Percentiles rank a stretch among this genome's conserved stretches.
Conservation (phyloP, 2,797 vertebrate species). For the Acestrorhynchus altus region DNA sequence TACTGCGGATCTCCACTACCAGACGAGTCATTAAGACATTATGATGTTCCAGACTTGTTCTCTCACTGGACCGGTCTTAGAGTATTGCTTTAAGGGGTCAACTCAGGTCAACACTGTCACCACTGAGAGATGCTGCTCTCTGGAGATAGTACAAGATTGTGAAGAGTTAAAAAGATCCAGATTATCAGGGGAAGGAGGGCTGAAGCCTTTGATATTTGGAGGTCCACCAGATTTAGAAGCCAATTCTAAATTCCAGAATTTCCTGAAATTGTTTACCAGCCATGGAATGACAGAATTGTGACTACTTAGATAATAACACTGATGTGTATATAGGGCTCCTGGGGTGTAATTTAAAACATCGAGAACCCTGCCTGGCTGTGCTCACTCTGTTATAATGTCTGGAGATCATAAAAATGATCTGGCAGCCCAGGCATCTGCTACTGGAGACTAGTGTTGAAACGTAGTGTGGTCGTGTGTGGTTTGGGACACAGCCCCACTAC, state of each 20-base stretch:
- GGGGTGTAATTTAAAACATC: too few relatives aligned
- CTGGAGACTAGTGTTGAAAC: too few relatives aligned
- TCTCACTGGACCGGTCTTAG: not conserved
- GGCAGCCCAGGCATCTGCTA: too few relatives aligned
- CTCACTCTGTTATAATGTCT: too few relatives aligned
- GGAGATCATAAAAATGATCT: too few relatives aligned
- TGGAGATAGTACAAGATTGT: not conserved
- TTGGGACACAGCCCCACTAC: too few relatives aligned
- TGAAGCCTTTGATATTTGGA: slow-evolving; percentile 6
- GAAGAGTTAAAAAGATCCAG: slow-evolving; percentile 35
- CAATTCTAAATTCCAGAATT: slow-evolving; percentile 1
- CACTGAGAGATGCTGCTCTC: not conserved
- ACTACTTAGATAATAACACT: not conserved
- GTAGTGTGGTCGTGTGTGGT: too few relatives aligned
- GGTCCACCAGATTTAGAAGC: not conserved
- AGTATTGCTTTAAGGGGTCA: not conserved
- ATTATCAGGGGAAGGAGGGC: slow-evolving; percentile 35
- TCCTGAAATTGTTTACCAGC: not conserved
- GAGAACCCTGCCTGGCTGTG: too few relatives aligned
- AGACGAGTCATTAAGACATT: too few relatives aligned
- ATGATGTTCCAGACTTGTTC: too few relatives aligned
- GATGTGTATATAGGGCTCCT: too few relatives aligned
- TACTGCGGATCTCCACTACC: too few relatives aligned
- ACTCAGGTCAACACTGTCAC: not conserved
- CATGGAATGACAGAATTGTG: not conserved